phyloP scores from a whole-genome alignment of 2,797 vertebrate species.

The Sebastes kiyomatsui region DNA sequence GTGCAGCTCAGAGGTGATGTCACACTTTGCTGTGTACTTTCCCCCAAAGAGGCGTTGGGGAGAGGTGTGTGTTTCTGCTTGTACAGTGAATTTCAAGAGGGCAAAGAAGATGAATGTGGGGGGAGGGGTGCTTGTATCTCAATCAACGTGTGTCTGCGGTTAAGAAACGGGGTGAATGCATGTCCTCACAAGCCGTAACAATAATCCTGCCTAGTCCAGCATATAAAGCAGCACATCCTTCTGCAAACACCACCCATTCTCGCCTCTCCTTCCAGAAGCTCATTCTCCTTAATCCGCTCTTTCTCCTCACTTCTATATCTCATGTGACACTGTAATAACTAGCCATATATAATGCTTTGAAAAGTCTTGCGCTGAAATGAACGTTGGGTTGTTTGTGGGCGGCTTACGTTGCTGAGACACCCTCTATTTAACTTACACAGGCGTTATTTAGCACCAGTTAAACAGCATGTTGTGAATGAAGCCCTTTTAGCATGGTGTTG shows the following conservation, averaged over 20 bases:
- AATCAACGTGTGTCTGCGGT: conserved; percentile 21
- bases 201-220: conserved; percentile 23
- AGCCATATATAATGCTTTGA: conserved; percentile 15
- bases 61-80: conserved; percentile 35
- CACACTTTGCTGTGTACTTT: conserved; percentile 12
- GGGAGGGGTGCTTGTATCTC: conserved; percentile 31
- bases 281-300: conserved; percentile 29
- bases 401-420: conserved; percentile 47
- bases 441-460: conserved; percentile 68
- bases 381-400: conserved; percentile 45
- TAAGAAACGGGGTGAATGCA: conserved; percentile 1
- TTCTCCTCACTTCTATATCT: conserved; percentile 6
- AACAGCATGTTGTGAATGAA: conserved; percentile 74
- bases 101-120: not conserved
- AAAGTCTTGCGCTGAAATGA: conserved; percentile 30
- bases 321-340: conserved; percentile 43
- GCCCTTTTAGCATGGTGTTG: conserved; percentile 59
- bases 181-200: conserved; percentile 34
- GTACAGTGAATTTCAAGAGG: conserved; percentile 14
- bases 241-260: conserved; percentile 43
- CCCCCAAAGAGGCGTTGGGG: conserved; percentile 1
- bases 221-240: conserved; percentile 24
- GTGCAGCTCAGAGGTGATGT: conserved; percentile 59
- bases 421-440: conserved; percentile 69
- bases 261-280: conserved; percentile 17